Percentiles rank a stretch among this genome's conserved stretches.
phyloP scores from a whole-genome alignment of 2,797 vertebrate species.

The Hippoglossus hippoglossus region DNA sequence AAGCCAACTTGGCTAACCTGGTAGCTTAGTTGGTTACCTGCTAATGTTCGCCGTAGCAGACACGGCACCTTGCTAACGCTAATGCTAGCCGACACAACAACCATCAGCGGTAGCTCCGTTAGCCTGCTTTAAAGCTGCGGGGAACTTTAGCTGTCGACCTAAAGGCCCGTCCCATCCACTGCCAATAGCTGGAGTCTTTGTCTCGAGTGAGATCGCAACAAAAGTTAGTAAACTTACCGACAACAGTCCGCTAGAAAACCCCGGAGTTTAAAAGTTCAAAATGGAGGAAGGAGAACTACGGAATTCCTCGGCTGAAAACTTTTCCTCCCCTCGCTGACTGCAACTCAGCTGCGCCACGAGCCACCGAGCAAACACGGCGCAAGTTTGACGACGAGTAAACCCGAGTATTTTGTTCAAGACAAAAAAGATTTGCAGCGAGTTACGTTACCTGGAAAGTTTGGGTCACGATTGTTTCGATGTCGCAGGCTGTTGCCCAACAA shows the following conservation, averaged over 20 bases:
- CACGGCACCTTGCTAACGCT: constrained; percentile 62
- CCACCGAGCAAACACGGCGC: not conserved
- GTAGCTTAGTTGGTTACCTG: constrained; percentile 30
- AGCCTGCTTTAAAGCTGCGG: not conserved
- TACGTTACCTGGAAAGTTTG: constrained; percentile 65
- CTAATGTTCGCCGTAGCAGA: constrained; percentile 28
- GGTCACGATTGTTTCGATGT: constrained; percentile 64
- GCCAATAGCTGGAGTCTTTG: too few relatives aligned
- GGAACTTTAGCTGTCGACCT: not conserved
- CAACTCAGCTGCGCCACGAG: constrained; percentile 3
- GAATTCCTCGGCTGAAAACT: constrained; percentile 73
- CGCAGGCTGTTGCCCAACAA: constrained; percentile 76
- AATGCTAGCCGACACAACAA: constrained; percentile 68
- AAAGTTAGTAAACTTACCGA: constrained; percentile 63
- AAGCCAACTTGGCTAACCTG: not conserved
- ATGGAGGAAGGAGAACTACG: constrained; percentile 83
- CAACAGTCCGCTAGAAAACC: constrained; percentile 57
- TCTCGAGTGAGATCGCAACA: fast-evolving
- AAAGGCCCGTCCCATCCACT: fast-evolving
- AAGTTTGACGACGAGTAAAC: not conserved
- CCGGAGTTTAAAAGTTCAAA: constrained; percentile 83
- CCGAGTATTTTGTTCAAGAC: too few relatives aligned
- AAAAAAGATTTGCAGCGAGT: not conserved
- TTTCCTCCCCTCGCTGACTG: constrained; percentile 58
- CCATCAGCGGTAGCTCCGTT: constrained; percentile 2